phyloP scores from a whole-genome alignment of 2,797 vertebrate genomes.

The Gallinago nigripennis region DNA sequence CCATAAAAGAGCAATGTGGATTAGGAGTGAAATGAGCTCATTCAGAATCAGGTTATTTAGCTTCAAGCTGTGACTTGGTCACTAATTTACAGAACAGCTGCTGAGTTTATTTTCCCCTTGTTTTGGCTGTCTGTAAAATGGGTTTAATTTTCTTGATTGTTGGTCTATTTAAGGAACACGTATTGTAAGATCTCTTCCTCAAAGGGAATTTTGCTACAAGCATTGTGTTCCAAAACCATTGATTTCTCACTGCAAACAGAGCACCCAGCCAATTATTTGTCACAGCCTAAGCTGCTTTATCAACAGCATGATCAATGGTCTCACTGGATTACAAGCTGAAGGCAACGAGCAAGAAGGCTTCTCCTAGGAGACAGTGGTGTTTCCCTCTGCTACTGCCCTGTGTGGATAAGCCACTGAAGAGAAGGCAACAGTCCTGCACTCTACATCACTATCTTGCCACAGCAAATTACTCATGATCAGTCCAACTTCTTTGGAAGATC shows the following conservation, averaged over 20 bases:
- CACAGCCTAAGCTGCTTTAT: constrained; percentile 14
- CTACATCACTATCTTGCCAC: background rate
- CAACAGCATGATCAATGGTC: background rate
- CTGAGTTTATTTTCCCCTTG: background rate
- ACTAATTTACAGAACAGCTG: background rate
- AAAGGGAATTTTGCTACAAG: background rate
- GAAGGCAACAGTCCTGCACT: background rate
- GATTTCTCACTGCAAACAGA: background rate
- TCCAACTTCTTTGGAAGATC: background rate
- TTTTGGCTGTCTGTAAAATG: background rate
- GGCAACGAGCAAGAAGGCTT: background rate
- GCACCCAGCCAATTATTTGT: background rate
- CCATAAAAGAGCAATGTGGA: background rate
- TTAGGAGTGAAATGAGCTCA: background rate
- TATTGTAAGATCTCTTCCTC: background rate
- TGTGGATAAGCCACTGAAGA: background rate
- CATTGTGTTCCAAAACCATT: background rate
- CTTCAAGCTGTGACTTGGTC: background rate
- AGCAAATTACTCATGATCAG: fast-evolving
- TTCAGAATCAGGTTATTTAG: background rate
- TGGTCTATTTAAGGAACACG: background rate
- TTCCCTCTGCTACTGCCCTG: background rate
- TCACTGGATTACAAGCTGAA: background rate
- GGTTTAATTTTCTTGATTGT: background rate
- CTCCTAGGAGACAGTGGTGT: background rate